Evolutionary conservation across 1,140 invertebrate species (phyloP).

Genomic region (Coboldia fuscipes): DNA sequence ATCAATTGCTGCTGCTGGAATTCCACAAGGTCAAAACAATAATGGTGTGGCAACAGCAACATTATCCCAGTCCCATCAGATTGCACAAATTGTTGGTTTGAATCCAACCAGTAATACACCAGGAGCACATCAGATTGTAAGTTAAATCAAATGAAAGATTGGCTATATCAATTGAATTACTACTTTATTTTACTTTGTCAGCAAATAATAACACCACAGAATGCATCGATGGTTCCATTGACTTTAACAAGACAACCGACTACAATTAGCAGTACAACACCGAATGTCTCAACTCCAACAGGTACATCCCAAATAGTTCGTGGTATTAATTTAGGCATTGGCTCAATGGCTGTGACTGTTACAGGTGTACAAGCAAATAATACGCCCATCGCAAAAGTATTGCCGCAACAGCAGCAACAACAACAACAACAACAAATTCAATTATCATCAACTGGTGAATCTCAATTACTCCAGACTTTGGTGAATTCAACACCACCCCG

Average conservation of each 20-base stretch:
- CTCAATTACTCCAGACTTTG: too few relatives aligned
- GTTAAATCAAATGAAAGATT: too few relatives aligned
- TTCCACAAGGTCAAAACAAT: slow-evolving; percentile 1
- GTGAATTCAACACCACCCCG: too few relatives aligned
- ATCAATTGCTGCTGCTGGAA: background rate
- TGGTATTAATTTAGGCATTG: slow-evolving; percentile 13
- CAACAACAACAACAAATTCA: background rate
- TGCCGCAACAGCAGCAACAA: slow-evolving; percentile 9
- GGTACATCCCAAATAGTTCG: background rate
- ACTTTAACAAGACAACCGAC: slow-evolving; percentile 11
- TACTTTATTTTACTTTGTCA: background rate
- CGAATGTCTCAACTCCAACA: background rate
- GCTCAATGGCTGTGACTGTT: slow-evolving; percentile 16
- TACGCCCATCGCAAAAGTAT: slow-evolving; percentile 15
- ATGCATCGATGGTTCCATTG: slow-evolving; percentile 14
- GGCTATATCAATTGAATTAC: too few relatives aligned
- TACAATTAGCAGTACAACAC: background rate
- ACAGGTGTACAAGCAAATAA: slow-evolving; percentile 10
- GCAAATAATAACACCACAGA: slow-evolving; percentile 1
- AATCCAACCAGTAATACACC: background rate
- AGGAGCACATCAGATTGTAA: slow-evolving; percentile 1
- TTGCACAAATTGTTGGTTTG: slow-evolving; percentile 7
- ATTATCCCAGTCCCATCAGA: slow-evolving; percentile 6
- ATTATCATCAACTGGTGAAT: slow-evolving; percentile 1
- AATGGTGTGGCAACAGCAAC: background rate